Base-by-base conservation (phyloP, 1,140 invertebrate species). In the Lethrus apterus region DNA sequence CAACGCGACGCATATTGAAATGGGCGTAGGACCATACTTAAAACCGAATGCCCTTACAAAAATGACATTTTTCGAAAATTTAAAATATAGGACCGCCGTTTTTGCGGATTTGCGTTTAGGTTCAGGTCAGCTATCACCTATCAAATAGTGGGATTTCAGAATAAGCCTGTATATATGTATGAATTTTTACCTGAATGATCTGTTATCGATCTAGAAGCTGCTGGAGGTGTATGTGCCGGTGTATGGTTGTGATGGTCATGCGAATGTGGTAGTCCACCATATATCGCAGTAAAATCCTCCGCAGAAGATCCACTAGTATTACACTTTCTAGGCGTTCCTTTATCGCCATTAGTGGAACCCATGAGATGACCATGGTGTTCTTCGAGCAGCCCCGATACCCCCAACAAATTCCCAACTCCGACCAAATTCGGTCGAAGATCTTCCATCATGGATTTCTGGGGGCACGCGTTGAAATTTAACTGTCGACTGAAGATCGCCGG, bases 401-500 rank as follows among this genome's bases (percentile, higher is more conserved):
- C 83, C n/a, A 89, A 67, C 14, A 88, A 64, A 1, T 86, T 85
- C 1, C 80, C 80, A 4, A 82, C 79, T 2, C 80, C 80, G 2
- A 82, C 79, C 13, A 89, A 66, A 63, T 88, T 88, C 10, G 86
- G 86, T 66, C 86, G 71, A 38, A 89, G 67, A 56, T 89, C 86
- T 59, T 89, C 86, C 85, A 89, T 88, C 61, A 84, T 77, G 50
- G 83, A 82, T 51, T 80, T 78, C 55, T 84, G 83, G 0, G 79
- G 77, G 58, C 83, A 83, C 44, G 73, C 73, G 52, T 80, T 76
- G 63, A 89, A 89, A 66, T 89, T 89, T 38, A 89, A 72, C 68
- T 89, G 86, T 26, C 86, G 73, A 69, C 84, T 88, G 66, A 89
- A 89, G 59, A 89, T 88, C 35, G 86, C 86, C 50, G 86, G 86